These are phyloP conservation scores for Accipiter virgatus DNA, from an alignment of 2,113 vertebrate species.

Conservation along the genomic window DNA sequence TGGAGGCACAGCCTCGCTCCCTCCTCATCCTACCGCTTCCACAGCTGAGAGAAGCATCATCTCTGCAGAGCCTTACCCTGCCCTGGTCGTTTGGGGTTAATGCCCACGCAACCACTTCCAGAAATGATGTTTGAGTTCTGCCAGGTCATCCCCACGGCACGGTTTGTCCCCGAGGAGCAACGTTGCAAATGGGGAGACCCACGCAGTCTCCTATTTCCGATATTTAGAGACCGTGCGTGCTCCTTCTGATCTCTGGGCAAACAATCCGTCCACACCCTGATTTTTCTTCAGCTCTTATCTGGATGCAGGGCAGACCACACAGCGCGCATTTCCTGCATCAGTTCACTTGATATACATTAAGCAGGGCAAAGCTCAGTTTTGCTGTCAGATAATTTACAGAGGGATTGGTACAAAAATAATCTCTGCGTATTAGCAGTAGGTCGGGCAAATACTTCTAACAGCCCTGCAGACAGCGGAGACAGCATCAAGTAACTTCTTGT, in stretches of 20 bases:
- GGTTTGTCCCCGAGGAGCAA: not conserved
- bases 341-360: not conserved
- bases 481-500: not conserved
- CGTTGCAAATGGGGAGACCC: not conserved
- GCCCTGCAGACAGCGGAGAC: not conserved
- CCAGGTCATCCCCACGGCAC: not conserved
- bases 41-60: not conserved
- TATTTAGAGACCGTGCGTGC: rapidly evolving
- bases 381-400: not conserved
- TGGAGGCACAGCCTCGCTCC: not conserved
- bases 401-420: not conserved
- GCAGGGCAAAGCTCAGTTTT: not conserved
- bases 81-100: not conserved
- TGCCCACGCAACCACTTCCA: not conserved
- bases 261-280: not conserved
- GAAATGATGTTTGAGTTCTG: not conserved
- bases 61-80: not conserved
- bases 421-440: not conserved
- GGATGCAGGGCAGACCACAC: not conserved
- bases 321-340: not conserved
- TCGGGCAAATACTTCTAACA: not conserved
- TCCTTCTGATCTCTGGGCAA: not conserved
- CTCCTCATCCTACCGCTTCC: not conserved
- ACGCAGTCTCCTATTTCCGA: rapidly evolving
- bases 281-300: not conserved